Percentiles rank a stretch among this genome's conserved stretches.
Evolutionary conservation across 2,113 vertebrate species (phyloP).

Genomic region (Dryoscopus gambensis): DNA sequence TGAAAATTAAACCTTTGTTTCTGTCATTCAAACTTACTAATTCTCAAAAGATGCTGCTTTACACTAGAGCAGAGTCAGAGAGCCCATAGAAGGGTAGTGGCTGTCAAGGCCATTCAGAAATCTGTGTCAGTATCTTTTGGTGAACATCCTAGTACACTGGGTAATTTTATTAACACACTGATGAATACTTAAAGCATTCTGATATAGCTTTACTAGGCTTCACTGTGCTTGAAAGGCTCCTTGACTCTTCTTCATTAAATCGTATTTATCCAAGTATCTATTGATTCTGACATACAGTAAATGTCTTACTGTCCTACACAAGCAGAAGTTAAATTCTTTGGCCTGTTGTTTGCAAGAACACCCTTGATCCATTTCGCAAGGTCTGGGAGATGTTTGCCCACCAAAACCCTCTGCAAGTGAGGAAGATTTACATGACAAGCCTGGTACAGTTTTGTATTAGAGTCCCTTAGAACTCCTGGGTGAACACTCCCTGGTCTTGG

Average conservation of each 20-base stretch:
- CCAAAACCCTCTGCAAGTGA: neutral
- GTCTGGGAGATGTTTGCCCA: neutral
- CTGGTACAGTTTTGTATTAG: rapidly evolving
- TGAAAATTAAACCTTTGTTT: neutral
- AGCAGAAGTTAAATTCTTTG: neutral
- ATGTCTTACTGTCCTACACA: neutral
- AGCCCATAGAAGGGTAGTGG: neutral
- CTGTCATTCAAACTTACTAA: neutral
- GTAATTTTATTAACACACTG: neutral
- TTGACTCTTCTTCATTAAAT: neutral
- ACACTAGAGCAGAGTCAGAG: neutral
- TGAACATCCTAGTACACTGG: neutral
- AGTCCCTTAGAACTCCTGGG: neutral
- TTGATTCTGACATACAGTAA: neutral
- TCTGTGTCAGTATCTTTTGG: neutral
- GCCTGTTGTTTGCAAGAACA: neutral
- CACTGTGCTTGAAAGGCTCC: neutral
- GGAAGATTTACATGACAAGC: neutral
- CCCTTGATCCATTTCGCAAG: neutral
- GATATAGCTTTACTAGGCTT: neutral
- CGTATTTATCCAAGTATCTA: neutral
- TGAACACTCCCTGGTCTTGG: neutral
- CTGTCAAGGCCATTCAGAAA: neutral
- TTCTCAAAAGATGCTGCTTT: neutral
- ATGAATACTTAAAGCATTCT: neutral